Conservation (phyloP, 2,113 vertebrate species). For the Hyla sarda region DNA sequence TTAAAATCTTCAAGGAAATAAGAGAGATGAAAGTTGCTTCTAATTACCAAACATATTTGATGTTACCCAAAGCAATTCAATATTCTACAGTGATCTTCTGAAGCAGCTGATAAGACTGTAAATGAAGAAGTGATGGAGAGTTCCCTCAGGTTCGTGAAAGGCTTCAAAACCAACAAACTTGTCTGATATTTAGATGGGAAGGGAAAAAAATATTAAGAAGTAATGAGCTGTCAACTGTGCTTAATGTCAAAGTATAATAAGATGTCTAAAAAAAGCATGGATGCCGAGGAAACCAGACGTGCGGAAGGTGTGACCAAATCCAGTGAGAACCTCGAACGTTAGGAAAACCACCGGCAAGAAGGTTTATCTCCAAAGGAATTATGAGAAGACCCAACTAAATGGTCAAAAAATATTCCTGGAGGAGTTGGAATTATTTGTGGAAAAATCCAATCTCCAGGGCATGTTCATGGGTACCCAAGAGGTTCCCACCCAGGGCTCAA, state of each 20-base stretch:
- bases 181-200: constrained; percentile 22
- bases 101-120: constrained; percentile 35
- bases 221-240: constrained; percentile 24
- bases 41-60: constrained; percentile 57
- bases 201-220: constrained; percentile 9
- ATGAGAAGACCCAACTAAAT: neutral
- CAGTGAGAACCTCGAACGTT: neutral
- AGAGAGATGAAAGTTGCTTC: constrained; percentile 55
- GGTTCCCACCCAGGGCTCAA: too few relatives aligned
- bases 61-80: constrained; percentile 49
- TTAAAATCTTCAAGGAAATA: constrained; percentile 59
- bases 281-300: neutral
- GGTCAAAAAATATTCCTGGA: neutral
- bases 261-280: neutral
- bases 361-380: neutral
- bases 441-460: neutral
- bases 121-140: constrained; percentile 10
- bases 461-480: neutral
- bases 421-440: neutral
- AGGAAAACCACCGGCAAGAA: neutral
- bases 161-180: constrained; percentile 32
- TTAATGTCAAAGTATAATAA: constrained; percentile 32
- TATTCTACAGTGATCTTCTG: neutral
- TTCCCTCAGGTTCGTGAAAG: neutral
- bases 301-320: too few relatives aligned